Evolutionary conservation across 2,888 invertebrate species (phyloP), one percentile per base, ranked within the genome.

Genomic region (Nasonia oneida): DNA sequence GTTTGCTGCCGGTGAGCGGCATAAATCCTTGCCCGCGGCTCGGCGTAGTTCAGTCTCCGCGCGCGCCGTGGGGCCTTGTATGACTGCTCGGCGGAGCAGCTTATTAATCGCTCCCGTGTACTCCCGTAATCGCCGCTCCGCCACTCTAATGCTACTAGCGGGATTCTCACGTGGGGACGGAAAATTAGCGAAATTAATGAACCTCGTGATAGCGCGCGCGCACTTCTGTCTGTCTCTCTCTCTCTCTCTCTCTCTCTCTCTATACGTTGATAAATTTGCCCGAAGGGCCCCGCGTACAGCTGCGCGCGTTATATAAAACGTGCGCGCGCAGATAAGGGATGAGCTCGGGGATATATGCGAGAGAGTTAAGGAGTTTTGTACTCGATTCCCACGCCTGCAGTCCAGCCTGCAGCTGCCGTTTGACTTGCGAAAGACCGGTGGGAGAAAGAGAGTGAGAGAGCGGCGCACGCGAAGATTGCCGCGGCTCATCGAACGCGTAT

Each of bases 1-100:
- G 23, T 29, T 14, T 61, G 61, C 61, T 47, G 64, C 78, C 50
- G 15, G 15, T 29, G 67, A 29, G 42, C 15, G 23, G 61, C 33
- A 47, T 78, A 61, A 73, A 83, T 83, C 78, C 23, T 3, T 33
- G 83, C 77, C 77, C 57, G 6, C 78, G 78, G 73, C 77, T 33
- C 23, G 12, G 23, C 47, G 47, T 74, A n/a, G 42, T 47, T 10
- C 10, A 61, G 57, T n/a, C n/a, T 23, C 18, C 8, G 23, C 6
- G n/a, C 29, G 15, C n/a, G 71, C 80, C 71, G 78, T 57, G 50
- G 39, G 37, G 39, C 39, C 39, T 71, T 15, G 29, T 64, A 23
- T 61, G 57, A n/a, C 57, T 61, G 67, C 33, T 67, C 73, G 80
- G 23, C 57, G n/a, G n/a, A 61, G n/a, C 57, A 53, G 70, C 57